A percentile compares a stretch with the other conserved stretches of the same genome.
Evolutionary conservation across 2,797 vertebrate genomes (phyloP).

Genomic region (Pelodytes ibericus): DNA sequence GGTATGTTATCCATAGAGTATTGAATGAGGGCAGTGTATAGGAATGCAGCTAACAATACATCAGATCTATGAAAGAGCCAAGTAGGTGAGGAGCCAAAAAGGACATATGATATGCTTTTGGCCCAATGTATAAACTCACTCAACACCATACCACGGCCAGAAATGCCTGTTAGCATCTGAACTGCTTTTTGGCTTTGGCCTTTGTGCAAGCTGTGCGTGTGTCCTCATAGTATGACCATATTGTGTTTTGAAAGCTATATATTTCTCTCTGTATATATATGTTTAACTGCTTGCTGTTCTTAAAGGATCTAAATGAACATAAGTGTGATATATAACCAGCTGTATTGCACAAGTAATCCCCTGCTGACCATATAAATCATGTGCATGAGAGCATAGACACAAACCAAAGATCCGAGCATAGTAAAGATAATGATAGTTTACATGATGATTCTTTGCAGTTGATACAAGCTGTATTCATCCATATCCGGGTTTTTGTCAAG

Average conservation of each 20-base stretch:
- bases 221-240: not conserved
- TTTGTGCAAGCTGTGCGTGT: not conserved
- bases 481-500: not conserved
- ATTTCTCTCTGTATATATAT: not conserved
- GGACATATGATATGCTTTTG: constrained; percentile 19
- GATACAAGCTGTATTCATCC: constrained; percentile 5
- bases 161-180: constrained; percentile 5
- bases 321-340: not conserved
- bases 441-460: constrained; percentile 17
- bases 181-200: not conserved
- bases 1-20: constrained; percentile 25
- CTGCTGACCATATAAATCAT: not conserved
- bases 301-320: not conserved
- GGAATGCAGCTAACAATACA: constrained; percentile 30
- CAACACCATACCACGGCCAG: constrained; percentile 29
- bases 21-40: constrained; percentile 25
- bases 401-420: not conserved
- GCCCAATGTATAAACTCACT: not conserved
- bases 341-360: not conserved
- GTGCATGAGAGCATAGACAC: not conserved
- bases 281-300: constrained; percentile 5
- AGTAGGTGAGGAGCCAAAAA: constrained; percentile 4
- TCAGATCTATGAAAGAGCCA: not conserved
- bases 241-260: not conserved
- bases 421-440: constrained; percentile 34